Base-by-base conservation (phyloP, 2,888 invertebrate genomes). In the Lapara coniferarum region DNA sequence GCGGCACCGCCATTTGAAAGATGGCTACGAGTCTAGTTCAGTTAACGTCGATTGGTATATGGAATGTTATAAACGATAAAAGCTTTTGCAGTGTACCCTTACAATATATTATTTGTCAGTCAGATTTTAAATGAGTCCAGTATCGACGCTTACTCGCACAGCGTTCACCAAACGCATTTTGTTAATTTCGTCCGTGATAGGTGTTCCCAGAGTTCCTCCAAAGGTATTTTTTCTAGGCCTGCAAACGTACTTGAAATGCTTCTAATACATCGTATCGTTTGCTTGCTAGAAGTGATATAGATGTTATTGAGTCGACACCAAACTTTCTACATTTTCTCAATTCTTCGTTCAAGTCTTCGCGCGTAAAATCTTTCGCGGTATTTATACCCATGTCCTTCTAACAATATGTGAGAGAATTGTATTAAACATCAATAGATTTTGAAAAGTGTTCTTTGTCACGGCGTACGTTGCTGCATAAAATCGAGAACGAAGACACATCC, bases 131-230 rank as follows among this genome's bases (percentile, higher is more conserved):
- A 89, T 84, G 10, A 88, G 71, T 25, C 81, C 84, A 30, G 80
- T 73, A 57, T 89, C 87, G 1, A 86, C 85, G 25, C 87, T 80
- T 7, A 85, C 74, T 30, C 79, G 81, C 7, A 89, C 77, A 5
- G 83, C 81, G 63, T 86, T 86, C 2, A 86, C 74, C 12, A 89
- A 63, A 14, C 75, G 73, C 73, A 78, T 73, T 72, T 87, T 88
- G 25, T 85, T 75, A 30, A 83, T 78, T 19, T 77, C 71, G 1
- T 73, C 74, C 67, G 81, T 74, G 0, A 89, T 76, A 0, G 86
- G 82, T 56, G 74, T 73, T n/a, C 72, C 88, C 89, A 89, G 19
- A 89, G 71, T 3, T 81, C 76, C 57, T 84, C 83, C 7, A 89
- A 71, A 0, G 88, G 87, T 69, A 88, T 83, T 67, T 74, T 80